These are phyloP conservation scores for Fragum sueziense DNA, from an alignment of 2,888 invertebrate species.

Conservation along the genomic window DNA sequence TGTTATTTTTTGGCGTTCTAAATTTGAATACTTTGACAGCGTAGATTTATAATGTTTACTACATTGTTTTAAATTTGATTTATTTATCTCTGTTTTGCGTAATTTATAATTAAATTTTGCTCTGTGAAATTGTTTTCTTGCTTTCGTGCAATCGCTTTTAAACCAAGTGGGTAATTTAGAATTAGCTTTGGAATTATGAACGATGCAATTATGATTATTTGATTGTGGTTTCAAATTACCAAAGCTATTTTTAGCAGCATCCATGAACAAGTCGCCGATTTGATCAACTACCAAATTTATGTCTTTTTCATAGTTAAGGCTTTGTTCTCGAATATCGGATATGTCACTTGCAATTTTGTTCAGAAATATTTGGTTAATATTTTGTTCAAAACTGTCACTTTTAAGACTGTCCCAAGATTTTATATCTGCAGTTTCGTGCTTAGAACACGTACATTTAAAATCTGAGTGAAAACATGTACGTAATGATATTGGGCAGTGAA, in stretches of 20 bases:
- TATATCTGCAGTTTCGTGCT: no score
- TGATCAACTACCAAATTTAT: not conserved
- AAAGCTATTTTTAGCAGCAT: not conserved
- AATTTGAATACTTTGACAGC: not conserved
- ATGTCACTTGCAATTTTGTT: not conserved
- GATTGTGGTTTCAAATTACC: not conserved
- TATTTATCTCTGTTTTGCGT: not conserved
- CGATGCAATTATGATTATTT: not conserved
- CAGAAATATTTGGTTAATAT: not conserved
- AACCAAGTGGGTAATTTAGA: not conserved
- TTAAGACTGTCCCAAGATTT: not conserved
- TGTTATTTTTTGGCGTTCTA: not conserved
- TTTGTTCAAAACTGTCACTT: not conserved
- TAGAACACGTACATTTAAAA: no score
- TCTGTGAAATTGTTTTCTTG: not conserved
- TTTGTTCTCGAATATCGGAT: not conserved
- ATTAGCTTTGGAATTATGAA: not conserved
- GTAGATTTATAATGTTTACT: not conserved
- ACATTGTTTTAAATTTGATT: not conserved
- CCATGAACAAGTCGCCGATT: not conserved
- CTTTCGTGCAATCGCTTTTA: not conserved
- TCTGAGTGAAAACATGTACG: no score
- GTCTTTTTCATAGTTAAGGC: not conserved
- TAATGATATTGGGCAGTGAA: not conserved
- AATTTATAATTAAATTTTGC: not conserved